phyloP scores from a whole-genome alignment of 2,797 vertebrate genomes.

The Fistularia commersonii region DNA sequence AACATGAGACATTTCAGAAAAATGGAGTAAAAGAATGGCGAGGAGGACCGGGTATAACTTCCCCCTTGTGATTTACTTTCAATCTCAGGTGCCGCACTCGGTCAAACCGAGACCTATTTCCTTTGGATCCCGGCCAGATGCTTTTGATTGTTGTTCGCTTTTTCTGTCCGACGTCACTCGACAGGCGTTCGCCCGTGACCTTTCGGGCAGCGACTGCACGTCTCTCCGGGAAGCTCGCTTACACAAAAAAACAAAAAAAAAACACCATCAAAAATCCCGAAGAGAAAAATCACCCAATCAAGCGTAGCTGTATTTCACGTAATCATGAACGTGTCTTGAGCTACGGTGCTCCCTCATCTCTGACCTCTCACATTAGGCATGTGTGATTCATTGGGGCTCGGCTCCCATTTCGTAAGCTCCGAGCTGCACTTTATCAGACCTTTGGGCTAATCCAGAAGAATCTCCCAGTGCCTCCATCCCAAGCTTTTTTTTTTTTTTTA shows the following conservation, averaged over 20 bases:
- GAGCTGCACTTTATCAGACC: constrained; percentile 27
- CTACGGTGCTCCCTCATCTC: constrained; percentile 11
- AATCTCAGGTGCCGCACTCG: constrained; percentile 31
- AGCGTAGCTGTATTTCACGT: constrained; percentile 26
- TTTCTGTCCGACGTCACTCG: constrained; percentile 32
- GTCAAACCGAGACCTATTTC: constrained; percentile 32
- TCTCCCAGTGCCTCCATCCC: constrained; percentile 1
- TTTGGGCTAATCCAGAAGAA: constrained; percentile 21
- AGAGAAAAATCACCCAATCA: constrained; percentile 43
- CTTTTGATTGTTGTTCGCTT: constrained; percentile 45
- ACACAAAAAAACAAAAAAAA: constrained; percentile 6
- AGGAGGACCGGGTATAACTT: constrained; percentile 1
- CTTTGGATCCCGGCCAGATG: constrained; percentile 45
- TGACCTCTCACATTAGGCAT: constrained; percentile 57
- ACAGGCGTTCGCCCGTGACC: constrained; percentile 31
- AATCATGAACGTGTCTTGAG: constrained; percentile 35
- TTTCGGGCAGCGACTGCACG: constrained; percentile 28
- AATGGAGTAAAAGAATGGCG: constrained; percentile 6
- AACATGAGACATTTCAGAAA: constrained; percentile 19
- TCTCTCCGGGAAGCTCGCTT: constrained; percentile 39
- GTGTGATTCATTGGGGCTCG: constrained; percentile 36
- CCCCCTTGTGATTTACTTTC: constrained; percentile 27
- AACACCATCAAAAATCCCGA: constrained; percentile 6
- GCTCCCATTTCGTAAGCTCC: constrained; percentile 1
- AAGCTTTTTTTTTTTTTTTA: not conserved